A percentile compares a stretch with the other conserved stretches of the same genome.
These are phyloP conservation scores for Gallinago nigripennis DNA, from an alignment of 2,797 vertebrate genomes.

Conservation along the genomic window DNA sequence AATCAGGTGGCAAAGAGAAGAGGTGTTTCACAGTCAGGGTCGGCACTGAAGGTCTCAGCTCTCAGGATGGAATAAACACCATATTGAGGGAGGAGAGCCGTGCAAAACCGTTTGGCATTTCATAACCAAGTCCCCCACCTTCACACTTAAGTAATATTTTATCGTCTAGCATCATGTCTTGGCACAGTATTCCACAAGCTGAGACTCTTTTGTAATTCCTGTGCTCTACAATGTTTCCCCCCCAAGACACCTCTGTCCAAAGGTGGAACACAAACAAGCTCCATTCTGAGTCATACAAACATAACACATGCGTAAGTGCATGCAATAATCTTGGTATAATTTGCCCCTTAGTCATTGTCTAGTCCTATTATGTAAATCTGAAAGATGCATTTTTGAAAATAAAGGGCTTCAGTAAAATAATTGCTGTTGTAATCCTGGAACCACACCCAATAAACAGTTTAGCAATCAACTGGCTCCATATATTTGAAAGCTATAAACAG, in stretches of 20 bases:
- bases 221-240: slow-evolving; percentile 5
- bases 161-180: slow-evolving; percentile 55
- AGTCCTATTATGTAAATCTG: slow-evolving; percentile 78
- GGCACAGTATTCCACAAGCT: slow-evolving; percentile 51
- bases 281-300: slow-evolving; percentile 73
- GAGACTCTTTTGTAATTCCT: slow-evolving; percentile 66
- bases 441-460: slow-evolving; percentile 66
- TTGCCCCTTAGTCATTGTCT: slow-evolving; percentile 81
- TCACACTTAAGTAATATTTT: slow-evolving; percentile 47
- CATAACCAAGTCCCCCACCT: slow-evolving; percentile 41
- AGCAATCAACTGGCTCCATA: slow-evolving; percentile 54
- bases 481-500: slow-evolving; percentile 71
- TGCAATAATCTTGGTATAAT: slow-evolving; percentile 78
- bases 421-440: slow-evolving; percentile 70
- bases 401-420: slow-evolving; percentile 70
- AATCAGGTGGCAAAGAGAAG: neutral
- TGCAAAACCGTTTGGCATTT: slow-evolving; percentile 38
- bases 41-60: neutral
- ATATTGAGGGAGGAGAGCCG: neutral
- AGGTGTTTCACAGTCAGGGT: neutral
- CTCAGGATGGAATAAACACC: neutral
- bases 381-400: slow-evolving; percentile 72
- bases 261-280: slow-evolving; percentile 76
- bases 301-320: slow-evolving; percentile 72
- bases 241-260: slow-evolving; percentile 65